Conservation (phyloP, 2,888 invertebrate species). For the Diaphora mendica region DNA sequence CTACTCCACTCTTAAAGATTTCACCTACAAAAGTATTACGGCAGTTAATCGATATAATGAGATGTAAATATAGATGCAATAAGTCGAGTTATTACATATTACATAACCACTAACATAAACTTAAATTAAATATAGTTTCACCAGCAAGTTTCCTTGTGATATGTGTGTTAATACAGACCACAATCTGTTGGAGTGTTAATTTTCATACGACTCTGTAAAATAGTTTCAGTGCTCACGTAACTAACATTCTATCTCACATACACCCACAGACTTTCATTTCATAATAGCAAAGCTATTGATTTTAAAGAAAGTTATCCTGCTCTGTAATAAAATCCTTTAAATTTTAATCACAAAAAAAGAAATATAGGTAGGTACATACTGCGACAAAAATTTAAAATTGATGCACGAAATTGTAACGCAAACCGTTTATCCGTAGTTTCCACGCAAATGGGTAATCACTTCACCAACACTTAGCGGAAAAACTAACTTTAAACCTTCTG, state of each 20-base stretch:
- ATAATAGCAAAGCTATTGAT: neutral
- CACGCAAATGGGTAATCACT: slow-evolving; percentile 53
- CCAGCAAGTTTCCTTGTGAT: neutral
- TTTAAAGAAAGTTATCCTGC: neutral
- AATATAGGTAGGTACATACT: slow-evolving; percentile 30
- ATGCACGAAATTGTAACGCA: slow-evolving; percentile 57
- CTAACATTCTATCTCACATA: neutral
- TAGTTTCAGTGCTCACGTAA: neutral
- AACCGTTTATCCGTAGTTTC: slow-evolving; percentile 53
- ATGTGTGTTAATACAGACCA: neutral
- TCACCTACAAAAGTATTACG: neutral
- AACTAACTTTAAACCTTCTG: slow-evolving; percentile 18
- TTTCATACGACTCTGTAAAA: neutral
- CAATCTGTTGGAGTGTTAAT: neutral
- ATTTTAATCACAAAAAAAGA: slow-evolving; percentile 29
- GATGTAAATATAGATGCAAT: neutral
- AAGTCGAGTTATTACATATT: neutral
- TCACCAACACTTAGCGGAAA: slow-evolving; percentile 17
- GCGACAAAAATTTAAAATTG: slow-evolving; percentile 41
- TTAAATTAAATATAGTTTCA: neutral
- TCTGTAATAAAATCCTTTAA: slow-evolving; percentile 12
- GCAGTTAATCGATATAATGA: neutral
- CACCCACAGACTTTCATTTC: neutral
- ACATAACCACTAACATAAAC: neutral
- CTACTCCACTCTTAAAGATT: neutral